These are phyloP conservation scores for Entomobrya proxima DNA, from an alignment of 2,888 invertebrate genomes.

Conservation along the genomic window DNA sequence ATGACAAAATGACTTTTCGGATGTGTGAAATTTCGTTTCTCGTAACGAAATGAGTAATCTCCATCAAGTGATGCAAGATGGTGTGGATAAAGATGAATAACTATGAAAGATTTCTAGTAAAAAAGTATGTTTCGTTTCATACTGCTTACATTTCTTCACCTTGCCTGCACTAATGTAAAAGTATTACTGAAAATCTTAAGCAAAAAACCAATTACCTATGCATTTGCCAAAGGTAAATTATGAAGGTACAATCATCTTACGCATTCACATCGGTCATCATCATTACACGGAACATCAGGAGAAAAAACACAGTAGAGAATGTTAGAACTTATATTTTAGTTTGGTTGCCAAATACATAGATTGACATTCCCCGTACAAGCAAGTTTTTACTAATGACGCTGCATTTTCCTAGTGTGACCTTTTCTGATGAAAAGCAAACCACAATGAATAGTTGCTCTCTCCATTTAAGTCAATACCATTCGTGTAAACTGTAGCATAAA, in stretches of 20 bases:
- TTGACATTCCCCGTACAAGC: too few species aligned
- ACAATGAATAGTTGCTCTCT: neutral
- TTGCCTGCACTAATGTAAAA: neutral
- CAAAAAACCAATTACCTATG: constrained; percentile 63
- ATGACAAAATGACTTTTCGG: neutral
- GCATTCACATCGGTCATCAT: neutral
- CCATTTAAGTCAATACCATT: too few species aligned
- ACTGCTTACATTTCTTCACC: constrained; percentile 25
- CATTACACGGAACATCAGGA: neutral
- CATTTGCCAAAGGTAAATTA: constrained; percentile 64
- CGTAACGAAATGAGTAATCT: neutral
- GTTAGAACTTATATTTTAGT: neutral
- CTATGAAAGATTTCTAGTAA: neutral
- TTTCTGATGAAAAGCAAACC: neutral
- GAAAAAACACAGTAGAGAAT: neutral
- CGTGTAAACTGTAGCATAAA: too few species aligned
- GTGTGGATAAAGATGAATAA: neutral
- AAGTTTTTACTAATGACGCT: constrained; percentile 49
- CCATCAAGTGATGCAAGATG: neutral
- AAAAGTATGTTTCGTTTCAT: neutral
- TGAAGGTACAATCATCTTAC: constrained; percentile 36
- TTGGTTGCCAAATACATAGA: neutral
- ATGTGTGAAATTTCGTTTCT: neutral
- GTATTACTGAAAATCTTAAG: neutral
- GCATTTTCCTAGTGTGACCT: constrained; percentile 53